Conservation (phyloP, 2,113 vertebrate genomes). For the Crotalus viridis region DNA sequence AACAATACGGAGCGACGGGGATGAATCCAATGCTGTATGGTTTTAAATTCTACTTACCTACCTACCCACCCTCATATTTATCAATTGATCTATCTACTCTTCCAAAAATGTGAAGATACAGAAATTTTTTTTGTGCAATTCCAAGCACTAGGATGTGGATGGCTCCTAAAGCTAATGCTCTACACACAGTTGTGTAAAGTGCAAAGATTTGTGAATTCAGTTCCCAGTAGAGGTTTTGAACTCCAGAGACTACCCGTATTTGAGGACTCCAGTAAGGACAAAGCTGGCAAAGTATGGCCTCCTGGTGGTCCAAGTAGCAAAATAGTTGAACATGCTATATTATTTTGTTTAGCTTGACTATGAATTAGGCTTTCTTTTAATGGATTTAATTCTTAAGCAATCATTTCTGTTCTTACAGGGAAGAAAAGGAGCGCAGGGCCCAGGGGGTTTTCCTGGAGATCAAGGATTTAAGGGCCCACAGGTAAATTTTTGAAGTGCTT, state of each 20-base stretch:
- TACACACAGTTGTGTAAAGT: neutral
- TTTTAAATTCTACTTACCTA: neutral
- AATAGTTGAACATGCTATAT: neutral
- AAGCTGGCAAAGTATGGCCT: no score
- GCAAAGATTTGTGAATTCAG: neutral
- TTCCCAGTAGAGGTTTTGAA: neutral
- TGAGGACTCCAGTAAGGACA: no score
- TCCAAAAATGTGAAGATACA: neutral
- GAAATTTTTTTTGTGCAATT: neutral
- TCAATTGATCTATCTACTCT: neutral
- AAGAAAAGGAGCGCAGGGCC: neutral
- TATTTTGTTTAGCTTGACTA: neutral
- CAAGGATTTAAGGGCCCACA: slow-evolving; percentile 18
- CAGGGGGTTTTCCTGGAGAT: neutral
- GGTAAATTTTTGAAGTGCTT: neutral
- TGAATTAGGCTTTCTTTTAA: neutral
- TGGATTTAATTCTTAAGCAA: neutral
- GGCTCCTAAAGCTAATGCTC: neutral
- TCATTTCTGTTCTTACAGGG: neutral
- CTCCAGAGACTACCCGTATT: neutral
- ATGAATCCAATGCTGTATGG: neutral
- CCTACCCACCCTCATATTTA: neutral
- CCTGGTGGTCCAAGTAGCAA: neutral
- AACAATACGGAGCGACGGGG: neutral
- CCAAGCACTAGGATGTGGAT: neutral